phyloP scores from a whole-genome alignment of 1,140 invertebrate species.

The Aphelenchoides fujianensis region DNA sequence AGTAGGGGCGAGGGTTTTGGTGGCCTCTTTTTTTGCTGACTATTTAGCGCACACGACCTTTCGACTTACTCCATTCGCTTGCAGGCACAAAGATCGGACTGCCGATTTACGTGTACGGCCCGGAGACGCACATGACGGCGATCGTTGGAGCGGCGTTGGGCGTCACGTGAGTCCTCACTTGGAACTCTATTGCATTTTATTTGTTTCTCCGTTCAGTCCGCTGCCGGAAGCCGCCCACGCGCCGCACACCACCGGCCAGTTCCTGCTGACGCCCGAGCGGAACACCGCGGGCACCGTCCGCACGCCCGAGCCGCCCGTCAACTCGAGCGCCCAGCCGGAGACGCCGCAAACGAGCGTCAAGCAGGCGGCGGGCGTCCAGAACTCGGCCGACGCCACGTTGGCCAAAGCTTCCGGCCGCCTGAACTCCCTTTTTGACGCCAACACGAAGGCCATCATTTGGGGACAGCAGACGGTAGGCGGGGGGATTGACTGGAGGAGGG shows the following conservation, averaged over 20 bases:
- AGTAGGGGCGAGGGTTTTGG: too few relatives aligned
- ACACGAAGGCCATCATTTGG: slow-evolving; percentile 93
- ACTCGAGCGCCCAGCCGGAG: background rate
- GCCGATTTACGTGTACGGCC: slow-evolving; percentile 90
- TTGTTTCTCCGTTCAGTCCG: too few relatives aligned
- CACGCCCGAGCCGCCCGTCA: background rate
- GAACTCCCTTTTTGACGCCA: slow-evolving; percentile 72
- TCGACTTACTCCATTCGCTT: slow-evolving; percentile 7
- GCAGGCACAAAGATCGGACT: slow-evolving; percentile 73
- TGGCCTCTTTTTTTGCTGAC: too few relatives aligned
- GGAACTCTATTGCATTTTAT: too few relatives aligned
- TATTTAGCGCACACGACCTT: background rate
- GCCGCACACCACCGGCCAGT: slow-evolving; percentile 82
- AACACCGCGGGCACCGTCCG: slow-evolving; percentile 20
- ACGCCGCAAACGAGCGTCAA: background rate
- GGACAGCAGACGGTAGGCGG: slow-evolving; percentile 98
- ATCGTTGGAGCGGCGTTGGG: slow-evolving; percentile 96
- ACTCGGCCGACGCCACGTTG: background rate
- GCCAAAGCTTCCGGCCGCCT: slow-evolving; percentile 23
- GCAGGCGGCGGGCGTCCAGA: background rate
- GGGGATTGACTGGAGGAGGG: too few relatives aligned
- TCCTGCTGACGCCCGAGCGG: slow-evolving; percentile 80
- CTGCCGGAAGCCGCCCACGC: slow-evolving; percentile 68
- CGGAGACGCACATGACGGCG: slow-evolving; percentile 98
- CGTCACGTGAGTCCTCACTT: slow-evolving; percentile 69